Base-by-base conservation (phyloP, 1,140 invertebrate species). In the Wasmannia auropunctata region DNA sequence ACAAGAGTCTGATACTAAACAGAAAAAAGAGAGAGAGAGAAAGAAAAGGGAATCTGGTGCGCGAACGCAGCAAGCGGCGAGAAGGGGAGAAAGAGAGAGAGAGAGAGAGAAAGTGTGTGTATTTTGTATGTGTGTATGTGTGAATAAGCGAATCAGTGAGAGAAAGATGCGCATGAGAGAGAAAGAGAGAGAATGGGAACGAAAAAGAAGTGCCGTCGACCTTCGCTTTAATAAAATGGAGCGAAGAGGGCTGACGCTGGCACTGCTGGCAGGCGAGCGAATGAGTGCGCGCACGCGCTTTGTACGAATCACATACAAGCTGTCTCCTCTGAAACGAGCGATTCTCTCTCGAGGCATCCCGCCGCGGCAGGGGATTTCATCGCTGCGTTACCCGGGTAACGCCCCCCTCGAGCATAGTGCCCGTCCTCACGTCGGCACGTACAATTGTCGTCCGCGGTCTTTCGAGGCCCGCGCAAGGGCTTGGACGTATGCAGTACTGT, bases 141-240 rank as follows among this genome's bases (percentile, higher is more conserved):
- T 16, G n/a, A 16, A 19, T 31, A 25, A 25, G 51, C 28, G 49
- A 79, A 49, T 19, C 62, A 54, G 28, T 3, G 28, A 51, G 49
- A 51, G 60, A 31, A 58, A 58, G 28, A 28, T 10, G 31, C 6
- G 37, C 22, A 31, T 63, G 51, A 25, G 16, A 76, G 16, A 14
- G 34, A 49, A 10, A 75, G 46, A 77, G 10, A 40, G 37, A 22
- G 60, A 65, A n/a, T 63, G 28, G 58, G 28, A 79, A 40, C 49
- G 25, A 56, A 22, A 37, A 67, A 31, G 40, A 85, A 67, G 56
- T 62, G 80, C 51, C 84, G 72, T 49, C 77, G 63, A 90, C 70
- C 86, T 90, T 90, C 88, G 83, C 77, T 90, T 83, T 87, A 70
- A 37, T 60, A 28, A 74, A 56, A 88, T 46, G 75, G 46, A 90